These are phyloP conservation scores for Malurus cyaneus DNA, from an alignment of 2,113 vertebrate genomes.

Conservation along the genomic window DNA sequence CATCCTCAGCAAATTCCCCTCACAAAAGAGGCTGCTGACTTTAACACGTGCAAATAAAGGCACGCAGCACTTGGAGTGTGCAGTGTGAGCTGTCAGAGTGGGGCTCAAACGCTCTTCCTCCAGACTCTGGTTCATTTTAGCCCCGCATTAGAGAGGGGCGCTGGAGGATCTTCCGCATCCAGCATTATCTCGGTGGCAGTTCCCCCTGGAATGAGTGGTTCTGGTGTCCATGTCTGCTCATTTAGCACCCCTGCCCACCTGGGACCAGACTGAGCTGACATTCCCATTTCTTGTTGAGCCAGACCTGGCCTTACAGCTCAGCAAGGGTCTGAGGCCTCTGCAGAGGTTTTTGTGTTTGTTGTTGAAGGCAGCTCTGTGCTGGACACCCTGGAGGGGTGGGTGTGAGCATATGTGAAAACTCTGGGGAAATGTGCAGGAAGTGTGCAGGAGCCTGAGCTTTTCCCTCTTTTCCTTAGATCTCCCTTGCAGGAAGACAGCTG, in stretches of 20 bases:
- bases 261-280: background rate
- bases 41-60: background rate
- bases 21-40: background rate
- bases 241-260: background rate
- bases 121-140: background rate
- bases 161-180: background rate
- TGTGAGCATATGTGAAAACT: background rate
- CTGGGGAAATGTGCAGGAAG: background rate
- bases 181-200: background rate
- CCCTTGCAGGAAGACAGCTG: background rate
- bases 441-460: background rate
- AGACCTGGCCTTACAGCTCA: background rate
- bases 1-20: background rate
- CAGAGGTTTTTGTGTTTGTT: background rate
- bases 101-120: background rate
- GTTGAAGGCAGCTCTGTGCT: background rate
- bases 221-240: background rate
- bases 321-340: background rate
- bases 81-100: background rate
- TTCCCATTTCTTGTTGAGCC: background rate
- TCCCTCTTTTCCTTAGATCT: background rate
- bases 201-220: background rate
- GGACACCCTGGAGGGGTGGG: background rate
- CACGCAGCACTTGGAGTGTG: background rate
- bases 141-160: background rate